A percentile compares a stretch with the other conserved stretches of the same genome.
Conservation (phyloP, 2,888 invertebrate genomes). For the Xestoiulus laeticollis region DNA sequence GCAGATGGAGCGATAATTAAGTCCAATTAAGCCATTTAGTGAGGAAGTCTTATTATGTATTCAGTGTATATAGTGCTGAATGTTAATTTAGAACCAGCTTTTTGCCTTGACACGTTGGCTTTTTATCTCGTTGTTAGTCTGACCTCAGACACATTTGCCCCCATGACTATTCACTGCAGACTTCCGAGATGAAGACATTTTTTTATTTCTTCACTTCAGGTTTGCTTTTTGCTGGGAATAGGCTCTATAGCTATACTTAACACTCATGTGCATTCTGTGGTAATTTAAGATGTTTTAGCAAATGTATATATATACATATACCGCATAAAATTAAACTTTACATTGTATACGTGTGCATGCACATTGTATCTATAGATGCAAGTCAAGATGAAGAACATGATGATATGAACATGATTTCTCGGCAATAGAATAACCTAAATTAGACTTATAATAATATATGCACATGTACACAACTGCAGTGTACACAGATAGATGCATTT, state of each 20-base stretch:
- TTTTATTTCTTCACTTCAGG: neutral
- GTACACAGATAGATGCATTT: no score
- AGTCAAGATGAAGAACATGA: no score
- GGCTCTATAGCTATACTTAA: neutral
- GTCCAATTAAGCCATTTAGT: conserved; percentile 2
- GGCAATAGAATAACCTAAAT: no score
- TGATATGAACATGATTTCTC: no score
- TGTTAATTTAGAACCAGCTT: neutral
- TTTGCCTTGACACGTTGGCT: conserved; percentile 19
- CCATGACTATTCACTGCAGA: neutral
- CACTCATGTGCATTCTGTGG: no score
- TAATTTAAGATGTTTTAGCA: no score
- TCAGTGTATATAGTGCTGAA: neutral
- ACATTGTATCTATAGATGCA: no score
- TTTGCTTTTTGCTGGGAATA: neutral
- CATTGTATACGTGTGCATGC: no score
- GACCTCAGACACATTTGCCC: neutral
- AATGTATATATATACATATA: no score
- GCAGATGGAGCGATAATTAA: conserved; percentile 20
- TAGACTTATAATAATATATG: no score
- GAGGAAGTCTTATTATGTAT: neutral
- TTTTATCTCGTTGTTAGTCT: neutral
- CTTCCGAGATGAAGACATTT: neutral
- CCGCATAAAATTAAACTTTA: no score
- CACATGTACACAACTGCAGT: no score